These are phyloP conservation scores for Bolborhynchus lineola DNA, from an alignment of 2,113 vertebrate species.

Conservation along the genomic window DNA sequence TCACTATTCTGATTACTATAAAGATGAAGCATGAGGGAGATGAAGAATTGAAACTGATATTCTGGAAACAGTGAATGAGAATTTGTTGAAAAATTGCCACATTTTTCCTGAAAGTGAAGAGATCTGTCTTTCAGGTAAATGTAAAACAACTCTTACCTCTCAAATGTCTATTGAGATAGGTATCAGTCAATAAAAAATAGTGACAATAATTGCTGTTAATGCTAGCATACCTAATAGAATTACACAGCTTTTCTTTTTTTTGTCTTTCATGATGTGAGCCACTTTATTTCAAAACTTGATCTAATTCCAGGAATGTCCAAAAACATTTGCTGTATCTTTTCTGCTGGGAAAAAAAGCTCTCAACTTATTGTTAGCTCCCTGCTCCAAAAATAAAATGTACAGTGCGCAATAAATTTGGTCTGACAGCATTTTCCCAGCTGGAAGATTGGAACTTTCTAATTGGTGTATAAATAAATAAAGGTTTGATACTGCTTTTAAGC, in stretches of 20 bases:
- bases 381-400: conserved; percentile 59
- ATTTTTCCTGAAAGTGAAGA: not conserved
- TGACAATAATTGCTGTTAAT: not conserved
- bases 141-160: not conserved
- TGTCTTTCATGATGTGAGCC: not conserved
- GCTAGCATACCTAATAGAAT: not conserved
- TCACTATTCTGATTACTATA: not conserved
- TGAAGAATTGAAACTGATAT: not conserved
- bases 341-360: conserved; percentile 39
- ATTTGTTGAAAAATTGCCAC: not conserved
- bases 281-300: conserved; percentile 24
- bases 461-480: conserved; percentile 34
- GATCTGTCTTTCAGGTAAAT: not conserved
- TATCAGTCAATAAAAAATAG: not conserved
- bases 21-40: not conserved
- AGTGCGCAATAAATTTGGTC: conserved; percentile 17
- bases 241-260: too few relatives aligned
- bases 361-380: conserved; percentile 11
- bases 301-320: conserved; percentile 37
- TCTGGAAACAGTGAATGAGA: not conserved
- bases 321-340: conserved; percentile 29
- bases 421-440: conserved; percentile 53
- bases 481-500: not conserved
- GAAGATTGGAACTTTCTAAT: conserved; percentile 29
- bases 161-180: not conserved